A percentile compares a stretch with the other conserved stretches of the same genome.
These are phyloP conservation scores for Agrotis exclamationis DNA, from an alignment of 2,888 invertebrate species.

Conservation along the genomic window DNA sequence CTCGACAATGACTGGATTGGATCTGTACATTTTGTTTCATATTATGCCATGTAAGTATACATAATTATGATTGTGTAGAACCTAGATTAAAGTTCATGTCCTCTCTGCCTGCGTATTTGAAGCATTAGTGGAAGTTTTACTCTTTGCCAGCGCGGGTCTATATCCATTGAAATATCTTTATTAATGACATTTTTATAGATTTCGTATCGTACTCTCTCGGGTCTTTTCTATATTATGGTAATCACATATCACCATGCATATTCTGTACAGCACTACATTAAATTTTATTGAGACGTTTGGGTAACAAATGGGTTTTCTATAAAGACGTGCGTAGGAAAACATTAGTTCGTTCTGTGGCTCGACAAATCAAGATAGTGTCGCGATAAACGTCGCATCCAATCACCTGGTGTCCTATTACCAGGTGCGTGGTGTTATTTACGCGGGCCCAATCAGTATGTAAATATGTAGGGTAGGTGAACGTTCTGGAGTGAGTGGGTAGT, in stretches of 20 bases:
- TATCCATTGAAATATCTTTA: slow-evolving; percentile 22
- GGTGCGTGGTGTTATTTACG: slow-evolving; percentile 83
- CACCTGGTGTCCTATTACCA: slow-evolving; percentile 83
- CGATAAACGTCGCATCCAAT: slow-evolving; percentile 83
- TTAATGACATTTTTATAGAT: slow-evolving; percentile 30
- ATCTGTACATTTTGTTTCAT: slow-evolving; percentile 4
- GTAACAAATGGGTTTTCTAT: slow-evolving; percentile 78
- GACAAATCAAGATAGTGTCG: slow-evolving; percentile 86
- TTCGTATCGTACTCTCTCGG: slow-evolving; percentile 21
- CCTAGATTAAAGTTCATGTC: neutral
- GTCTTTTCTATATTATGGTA: slow-evolving; percentile 43
- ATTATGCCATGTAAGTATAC: neutral
- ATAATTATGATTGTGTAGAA: neutral
- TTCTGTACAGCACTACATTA: slow-evolving; percentile 65
- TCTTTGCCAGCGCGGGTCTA: neutral
- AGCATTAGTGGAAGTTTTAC: neutral
- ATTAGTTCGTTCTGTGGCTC: slow-evolving; percentile 74
- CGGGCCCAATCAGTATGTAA: slow-evolving; percentile 88
- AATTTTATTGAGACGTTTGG: slow-evolving; percentile 80
- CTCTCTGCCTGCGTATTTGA: neutral
- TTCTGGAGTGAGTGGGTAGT: slow-evolving; percentile 87
- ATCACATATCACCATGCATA: slow-evolving; percentile 52
- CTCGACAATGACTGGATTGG: neutral
- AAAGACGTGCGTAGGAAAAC: slow-evolving; percentile 74
- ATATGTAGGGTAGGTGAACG: slow-evolving; percentile 89